Percentiles rank a stretch among this genome's conserved stretches.
Evolutionary conservation across 92 coral and sea anemone genomes (phyloP).

Genomic region (Umimayanthus chanpuru): DNA sequence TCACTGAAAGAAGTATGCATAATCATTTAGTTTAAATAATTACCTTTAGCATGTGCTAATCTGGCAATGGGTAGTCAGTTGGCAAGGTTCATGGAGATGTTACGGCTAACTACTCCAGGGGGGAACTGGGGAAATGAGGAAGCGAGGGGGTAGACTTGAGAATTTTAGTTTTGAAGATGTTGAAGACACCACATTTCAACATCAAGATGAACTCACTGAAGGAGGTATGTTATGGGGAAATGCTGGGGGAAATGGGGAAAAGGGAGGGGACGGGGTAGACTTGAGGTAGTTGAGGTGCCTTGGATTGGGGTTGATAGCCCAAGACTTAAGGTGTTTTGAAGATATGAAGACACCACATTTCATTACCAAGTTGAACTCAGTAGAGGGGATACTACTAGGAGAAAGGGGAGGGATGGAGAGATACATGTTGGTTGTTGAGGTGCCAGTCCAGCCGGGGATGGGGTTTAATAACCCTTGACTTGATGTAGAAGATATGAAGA

Average conservation of each 20-base stretch:
- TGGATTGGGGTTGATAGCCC: not conserved
- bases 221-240: conserved; percentile 47
- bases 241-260: no score
- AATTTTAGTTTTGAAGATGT: conserved; percentile 88
- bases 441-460: not conserved
- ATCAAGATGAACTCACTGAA: conserved; percentile 91
- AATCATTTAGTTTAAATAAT: no score
- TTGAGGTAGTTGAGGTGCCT: not conserved
- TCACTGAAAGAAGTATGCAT: conserved; percentile 85
- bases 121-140: no score
- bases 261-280: not conserved
- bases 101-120: not conserved
- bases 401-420: no score
- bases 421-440: no score
- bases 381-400: no score
- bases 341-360: conserved; percentile 86
- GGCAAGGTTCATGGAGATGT: no score
- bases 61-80: no score
- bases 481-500: conserved; percentile 65
- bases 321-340: conserved; percentile 76
- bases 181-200: conserved; percentile 87
- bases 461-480: not conserved
- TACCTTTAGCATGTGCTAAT: no score
- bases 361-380: conserved; percentile 7
- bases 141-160: no score